Base-by-base conservation (phyloP, 2,888 invertebrate genomes). In the Pseudococcus jackbeardsleyi region DNA sequence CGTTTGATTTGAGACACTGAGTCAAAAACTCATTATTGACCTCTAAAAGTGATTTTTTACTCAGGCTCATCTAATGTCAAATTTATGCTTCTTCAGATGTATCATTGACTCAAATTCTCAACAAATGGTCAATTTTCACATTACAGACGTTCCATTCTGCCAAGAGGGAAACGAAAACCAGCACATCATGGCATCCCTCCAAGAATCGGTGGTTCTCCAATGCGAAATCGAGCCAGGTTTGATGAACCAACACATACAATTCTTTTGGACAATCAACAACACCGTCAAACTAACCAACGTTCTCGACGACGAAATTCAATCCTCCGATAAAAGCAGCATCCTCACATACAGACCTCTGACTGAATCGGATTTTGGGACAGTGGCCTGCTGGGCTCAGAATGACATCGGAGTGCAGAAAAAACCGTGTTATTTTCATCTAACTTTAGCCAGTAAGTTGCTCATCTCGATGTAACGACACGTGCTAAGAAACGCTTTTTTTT, bases 361-460 rank as follows among this genome's bases (percentile, higher is more conserved):
- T 8, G 92, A 93, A 91, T 91, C 93, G 50, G 96, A 97, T 91
- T 93, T 96, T 90, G 96, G 96, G 89, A 96, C 96, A 90, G 92
- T 97, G 33, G 95, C 96, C 7, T 97, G 97, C 91, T 97, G 96
- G 96, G 96, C 96, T 6, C 95, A 94, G 91, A 97, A 97, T 91
- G 94, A 94, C 89, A 95, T 97, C 19, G 97, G 97, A 46, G 94
- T 95, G 90, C 97, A 97, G 92, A 93, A 94, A 89, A 94, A 93
- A 89, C 97, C 97, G 0, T 97, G 97, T 91, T 92, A 96, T 88
- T 96, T 96, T 91, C 94, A 95, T 92, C 94, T 97, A 89, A 93
- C 96, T 90, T 95, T 96, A 90, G 96, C 96, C 90, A 95, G 96
- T 96, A 93, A 93, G 94, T 93, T 90, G 11, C 64, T 64, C 64